Base-by-base conservation (phyloP, 2,888 invertebrate genomes). In the Cryptocheilus praepositus region DNA sequence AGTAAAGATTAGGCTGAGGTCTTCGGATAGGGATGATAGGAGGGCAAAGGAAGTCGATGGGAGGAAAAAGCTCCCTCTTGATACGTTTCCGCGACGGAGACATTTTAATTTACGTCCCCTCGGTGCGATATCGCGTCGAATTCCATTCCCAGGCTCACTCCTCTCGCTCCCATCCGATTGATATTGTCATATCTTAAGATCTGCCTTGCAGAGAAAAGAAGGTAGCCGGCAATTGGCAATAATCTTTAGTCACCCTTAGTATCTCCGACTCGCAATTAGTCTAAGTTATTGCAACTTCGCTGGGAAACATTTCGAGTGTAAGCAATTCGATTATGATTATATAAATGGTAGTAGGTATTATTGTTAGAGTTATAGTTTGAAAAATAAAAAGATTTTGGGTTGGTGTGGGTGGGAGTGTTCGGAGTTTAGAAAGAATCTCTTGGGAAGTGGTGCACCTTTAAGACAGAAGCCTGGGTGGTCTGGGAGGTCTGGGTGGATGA, bases 71-170 rank as follows among this genome's bases (percentile, higher is more conserved):
- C 68, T 59, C 70, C 60, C 53, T 67, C 66, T 63, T 73, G 72
- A 74, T 68, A 67, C 70, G 75, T 64, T 70, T 28, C 68, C 64
- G 62, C 68, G 74, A 71, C 63, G 75, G 79, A 81, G 83, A 85
- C 79, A 81, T 85, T 85, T 85, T 85, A 85, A 85, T 85, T 85
- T 83, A 83, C 82, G 81, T 76, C 75, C 76, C 79, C 77, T 74
- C 68, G 69, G 69, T 69, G 64, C 70, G 79, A 77, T 71, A 72
- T 79, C 81, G 76, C 77, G 78, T 81, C 79, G 78, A 80, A 81
- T 79, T 81, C 80, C 74, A 76, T 79, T 75, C 73, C 66, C 57
- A 51, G 65, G 44, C 67, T 61, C 56, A 56, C 60, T 59, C 60
- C 22, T 61, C 71, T 71, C 64, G 67, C 64, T 61, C 67, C 57